A percentile compares a stretch with the other conserved stretches of the same genome.
Conservation (phyloP, 2,797 vertebrate species). For the Myotis planiceps region DNA sequence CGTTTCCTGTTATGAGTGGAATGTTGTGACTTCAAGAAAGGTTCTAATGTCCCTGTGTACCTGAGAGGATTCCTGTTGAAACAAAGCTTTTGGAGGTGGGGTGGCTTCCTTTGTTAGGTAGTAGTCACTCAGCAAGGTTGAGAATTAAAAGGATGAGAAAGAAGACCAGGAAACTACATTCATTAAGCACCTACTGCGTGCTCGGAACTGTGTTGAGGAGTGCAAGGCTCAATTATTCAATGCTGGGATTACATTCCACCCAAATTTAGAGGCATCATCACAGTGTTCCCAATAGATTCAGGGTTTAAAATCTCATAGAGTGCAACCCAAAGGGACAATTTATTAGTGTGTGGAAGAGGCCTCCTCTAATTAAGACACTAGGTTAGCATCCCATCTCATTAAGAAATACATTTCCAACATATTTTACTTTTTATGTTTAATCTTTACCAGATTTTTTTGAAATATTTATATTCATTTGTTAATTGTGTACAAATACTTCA, state of each 20-base stretch:
- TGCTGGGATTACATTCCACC: background rate
- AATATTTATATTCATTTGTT: constrained; percentile 26
- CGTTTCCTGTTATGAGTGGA: background rate
- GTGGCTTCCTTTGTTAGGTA: background rate
- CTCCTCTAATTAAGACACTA: background rate
- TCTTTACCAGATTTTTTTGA: constrained; percentile 39
- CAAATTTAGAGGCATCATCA: background rate
- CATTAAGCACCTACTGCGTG: background rate
- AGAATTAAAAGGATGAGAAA: background rate
- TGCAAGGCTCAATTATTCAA: background rate
- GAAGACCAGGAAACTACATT: background rate
- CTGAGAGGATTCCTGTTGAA: background rate
- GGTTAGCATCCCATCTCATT: background rate
- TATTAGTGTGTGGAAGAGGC: background rate
- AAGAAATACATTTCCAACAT: background rate
- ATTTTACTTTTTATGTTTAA: constrained; percentile 3
- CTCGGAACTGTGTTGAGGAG: background rate
- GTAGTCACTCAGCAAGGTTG: background rate
- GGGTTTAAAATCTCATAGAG: background rate
- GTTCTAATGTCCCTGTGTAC: background rate
- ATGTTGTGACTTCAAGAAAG: background rate
- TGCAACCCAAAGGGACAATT: background rate
- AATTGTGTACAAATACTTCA: background rate
- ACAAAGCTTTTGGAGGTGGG: background rate
- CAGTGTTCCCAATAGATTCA: background rate